These are phyloP conservation scores for Eupeodes luniger DNA, from an alignment of 2,888 invertebrate genomes.

Conservation along the genomic window DNA sequence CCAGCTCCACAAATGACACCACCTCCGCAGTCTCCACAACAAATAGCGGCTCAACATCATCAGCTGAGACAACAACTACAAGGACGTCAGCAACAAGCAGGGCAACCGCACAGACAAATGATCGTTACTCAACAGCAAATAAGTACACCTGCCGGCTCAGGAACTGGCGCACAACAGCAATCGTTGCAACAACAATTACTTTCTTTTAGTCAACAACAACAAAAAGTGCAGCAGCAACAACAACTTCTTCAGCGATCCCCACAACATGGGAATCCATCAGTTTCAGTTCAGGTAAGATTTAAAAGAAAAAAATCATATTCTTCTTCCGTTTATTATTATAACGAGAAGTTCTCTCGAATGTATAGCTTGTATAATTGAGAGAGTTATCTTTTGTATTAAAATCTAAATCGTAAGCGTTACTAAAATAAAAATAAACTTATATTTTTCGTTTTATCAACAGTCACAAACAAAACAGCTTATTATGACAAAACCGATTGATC, in stretches of 20 bases:
- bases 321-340: too few species aligned
- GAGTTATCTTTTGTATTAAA: too few species aligned
- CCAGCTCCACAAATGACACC: conserved; percentile 84
- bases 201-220: conserved; percentile 79
- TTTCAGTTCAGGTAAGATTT: conserved; percentile 55
- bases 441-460: conserved; percentile 78
- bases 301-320: not conserved
- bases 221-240: conserved; percentile 74
- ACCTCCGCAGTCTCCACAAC: conserved; percentile 82
- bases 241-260: conserved; percentile 67
- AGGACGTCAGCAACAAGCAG: conserved; percentile 77
- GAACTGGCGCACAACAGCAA: conserved; percentile 80
- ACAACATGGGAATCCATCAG: conserved; percentile 48
- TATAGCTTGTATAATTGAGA: too few species aligned
- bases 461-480: conserved; percentile 78
- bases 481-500: conserved; percentile 82
- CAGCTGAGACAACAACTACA: conserved; percentile 82
- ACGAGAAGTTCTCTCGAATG: too few species aligned
- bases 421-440: not conserved
- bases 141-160: conserved; percentile 79
- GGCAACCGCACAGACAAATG: conserved; percentile 72
- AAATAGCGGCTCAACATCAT: conserved; percentile 78
- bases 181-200: conserved; percentile 82
- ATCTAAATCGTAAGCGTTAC: too few species aligned
- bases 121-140: conserved; percentile 63